Conservation (phyloP, 2,888 invertebrate species). For the Melinaea menophilus region DNA sequence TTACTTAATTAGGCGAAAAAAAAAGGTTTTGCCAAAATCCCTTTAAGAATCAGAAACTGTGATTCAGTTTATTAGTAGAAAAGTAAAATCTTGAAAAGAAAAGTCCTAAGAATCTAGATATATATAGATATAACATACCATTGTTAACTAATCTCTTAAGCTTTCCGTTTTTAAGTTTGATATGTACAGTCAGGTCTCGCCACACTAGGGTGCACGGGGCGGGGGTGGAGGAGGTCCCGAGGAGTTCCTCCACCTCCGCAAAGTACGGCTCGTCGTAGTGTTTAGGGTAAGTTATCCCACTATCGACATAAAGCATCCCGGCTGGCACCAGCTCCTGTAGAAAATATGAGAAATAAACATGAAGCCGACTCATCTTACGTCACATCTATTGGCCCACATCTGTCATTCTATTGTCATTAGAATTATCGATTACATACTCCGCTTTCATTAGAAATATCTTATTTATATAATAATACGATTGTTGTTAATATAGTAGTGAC, state of each 20-base stretch:
- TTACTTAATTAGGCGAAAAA: no score
- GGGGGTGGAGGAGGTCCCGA: conserved; percentile 76
- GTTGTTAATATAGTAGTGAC: no score
- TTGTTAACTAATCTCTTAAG: conserved; percentile 87
- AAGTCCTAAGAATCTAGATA: neutral
- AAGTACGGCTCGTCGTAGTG: conserved; percentile 46
- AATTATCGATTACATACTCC: no score
- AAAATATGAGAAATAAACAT: conserved; percentile 6
- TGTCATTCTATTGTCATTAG: no score
- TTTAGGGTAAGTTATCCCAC: conserved; percentile 39
- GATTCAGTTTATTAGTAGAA: neutral
- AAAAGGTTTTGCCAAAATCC: conserved; percentile 1
- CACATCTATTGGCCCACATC: no score
- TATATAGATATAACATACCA: no score
- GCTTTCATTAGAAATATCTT: no score
- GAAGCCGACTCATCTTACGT: no score
- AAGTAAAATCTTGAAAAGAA: no score
- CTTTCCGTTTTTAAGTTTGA: conserved; percentile 62
- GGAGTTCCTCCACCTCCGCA: conserved; percentile 62
- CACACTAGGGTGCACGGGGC: conserved; percentile 87
- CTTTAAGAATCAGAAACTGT: neutral
- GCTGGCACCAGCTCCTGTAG: conserved; percentile 47
- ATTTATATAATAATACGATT: no score
- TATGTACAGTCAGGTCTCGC: conserved; percentile 87
- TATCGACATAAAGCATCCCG: conserved; percentile 41